Conservation (phyloP, 2,888 invertebrate species). For the Siphlonurus alternatus region DNA sequence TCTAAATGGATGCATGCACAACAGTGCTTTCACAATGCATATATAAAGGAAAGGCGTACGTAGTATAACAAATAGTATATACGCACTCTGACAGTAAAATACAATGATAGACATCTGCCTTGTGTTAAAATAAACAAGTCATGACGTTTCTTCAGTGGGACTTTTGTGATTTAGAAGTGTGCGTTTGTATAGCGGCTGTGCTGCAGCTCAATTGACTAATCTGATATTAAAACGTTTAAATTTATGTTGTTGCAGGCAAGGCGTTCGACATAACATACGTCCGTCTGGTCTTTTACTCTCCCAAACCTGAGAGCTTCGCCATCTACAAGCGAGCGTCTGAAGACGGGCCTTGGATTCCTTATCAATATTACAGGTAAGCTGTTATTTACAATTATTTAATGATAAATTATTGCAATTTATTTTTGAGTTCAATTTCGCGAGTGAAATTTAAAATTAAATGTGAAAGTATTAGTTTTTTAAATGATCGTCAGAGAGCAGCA, state of each 20-base stretch:
- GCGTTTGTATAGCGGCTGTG: too few species aligned
- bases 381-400: slow-evolving; percentile 8
- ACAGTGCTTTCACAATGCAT: too few species aligned
- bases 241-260: slow-evolving; percentile 49
- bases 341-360: slow-evolving; percentile 71
- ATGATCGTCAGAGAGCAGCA: not conserved
- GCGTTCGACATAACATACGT: slow-evolving; percentile 96
- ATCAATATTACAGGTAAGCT: slow-evolving; percentile 67
- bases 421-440: not conserved
- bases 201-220: not conserved
- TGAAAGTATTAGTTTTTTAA: not conserved
- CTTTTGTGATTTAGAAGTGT: not conserved
- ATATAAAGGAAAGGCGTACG: too few species aligned
- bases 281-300: slow-evolving; percentile 82
- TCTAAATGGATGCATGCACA: too few species aligned
- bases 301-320: slow-evolving; percentile 93
- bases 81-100: too few species aligned
- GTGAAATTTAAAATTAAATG: not conserved
- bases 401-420: slow-evolving; percentile 7
- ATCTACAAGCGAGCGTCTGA: slow-evolving; percentile 74
- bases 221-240: not conserved
- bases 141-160: not conserved
- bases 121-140: not conserved
- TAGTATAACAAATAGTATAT: too few species aligned
- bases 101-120: not conserved